Base-by-base conservation (phyloP, 1,140 invertebrate genomes). In the Cardiocondyla obscurior region DNA sequence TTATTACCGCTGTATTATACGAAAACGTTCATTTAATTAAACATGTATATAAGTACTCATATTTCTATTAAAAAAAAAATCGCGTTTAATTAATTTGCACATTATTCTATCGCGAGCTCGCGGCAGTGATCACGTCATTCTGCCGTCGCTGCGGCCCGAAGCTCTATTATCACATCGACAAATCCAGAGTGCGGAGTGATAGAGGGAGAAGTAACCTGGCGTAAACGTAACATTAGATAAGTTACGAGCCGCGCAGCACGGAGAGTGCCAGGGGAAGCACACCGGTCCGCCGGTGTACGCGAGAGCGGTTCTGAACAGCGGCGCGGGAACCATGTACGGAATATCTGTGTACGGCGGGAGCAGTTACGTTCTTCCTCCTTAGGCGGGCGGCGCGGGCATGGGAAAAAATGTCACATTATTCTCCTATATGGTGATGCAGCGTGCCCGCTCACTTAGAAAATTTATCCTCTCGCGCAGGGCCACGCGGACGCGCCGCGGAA, bases 371-470 rank as follows among this genome's bases (percentile, higher is more conserved):
- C 87, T 81, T 88, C 85, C 65, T 85, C 76, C 85, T 85, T 89
- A 36, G 84, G 74, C 46, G 82, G 82, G 86, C 70, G 86, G 60
- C 77, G 82, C 84, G 69, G 42, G 53, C 39, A 42, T 36, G 82
- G 73, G 76, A 79, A 91, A 89, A 92, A 91, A 92, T 92, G 89
- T 92, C 89, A 89, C 89, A 92, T 92, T 93, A 93, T 93, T 92
- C 89, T 93, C 92, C 86, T 93, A 93, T 93, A 92, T 91, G 90
- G 92, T 90, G 90, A 93, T 90, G 88, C 90, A 85, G 90, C 84
- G 84, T 67, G 81, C 83, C 83, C 81, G 89, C 83, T 91, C 87
- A 89, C 90, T 90, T 91, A 84, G 90, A 90, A 76, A 91, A 90
- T 91, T 90, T 90, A 91, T 91, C 89, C 89, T 79, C 85, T 60